Base-by-base conservation (phyloP, 2,113 vertebrate species). In the Chaetorhynchus papuensis region DNA sequence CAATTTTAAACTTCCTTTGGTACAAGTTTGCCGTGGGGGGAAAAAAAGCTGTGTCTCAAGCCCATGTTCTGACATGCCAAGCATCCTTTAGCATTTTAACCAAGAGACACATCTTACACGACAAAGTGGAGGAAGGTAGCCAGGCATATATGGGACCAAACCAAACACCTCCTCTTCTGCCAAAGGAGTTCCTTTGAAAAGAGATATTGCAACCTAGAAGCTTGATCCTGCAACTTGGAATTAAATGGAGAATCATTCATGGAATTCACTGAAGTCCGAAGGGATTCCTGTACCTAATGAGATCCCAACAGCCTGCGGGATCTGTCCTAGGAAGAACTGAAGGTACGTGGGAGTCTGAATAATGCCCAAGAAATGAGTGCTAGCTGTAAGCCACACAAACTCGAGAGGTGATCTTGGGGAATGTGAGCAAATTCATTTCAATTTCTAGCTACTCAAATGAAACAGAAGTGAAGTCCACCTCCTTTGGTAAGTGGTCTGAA, bases 381-480 rank as follows among this genome's bases (percentile, higher is more conserved):
- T 87, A 74, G 41, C 57, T 71, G 22, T 47, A 65, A 80, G 50
- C 64, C 65, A 79, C 30, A 47, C 28, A 65, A 56, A 91, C 81
- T 95, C 49, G 39, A 83, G 66, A 87, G 65, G 27, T 57, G 35
- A 39, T 61, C 78, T 72, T 78, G 64, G 53, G 77, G 45, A 53
- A 83, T 19, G 61, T 31, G 37, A 87, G 50, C 57, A 89, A 83
- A 88, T 33, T 83, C 11, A 68, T 65, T 86, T 83, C 79, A 45
- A 50, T 94, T 91, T 89, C 47, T 35, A 84, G 49, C 74, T 66
- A 89, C 63, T 89, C 54, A 69, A 78, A 91, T 11, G 11, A 64
- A 87, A 84, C 37, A 91, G 64, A 96, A 91, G 93, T 35, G 20
- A 94, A 89, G 81, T 61, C 45, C 45, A 93, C 31, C 69, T 82